phyloP scores from a whole-genome alignment of 2,888 invertebrate species.

The Andrena chrysosceles region DNA sequence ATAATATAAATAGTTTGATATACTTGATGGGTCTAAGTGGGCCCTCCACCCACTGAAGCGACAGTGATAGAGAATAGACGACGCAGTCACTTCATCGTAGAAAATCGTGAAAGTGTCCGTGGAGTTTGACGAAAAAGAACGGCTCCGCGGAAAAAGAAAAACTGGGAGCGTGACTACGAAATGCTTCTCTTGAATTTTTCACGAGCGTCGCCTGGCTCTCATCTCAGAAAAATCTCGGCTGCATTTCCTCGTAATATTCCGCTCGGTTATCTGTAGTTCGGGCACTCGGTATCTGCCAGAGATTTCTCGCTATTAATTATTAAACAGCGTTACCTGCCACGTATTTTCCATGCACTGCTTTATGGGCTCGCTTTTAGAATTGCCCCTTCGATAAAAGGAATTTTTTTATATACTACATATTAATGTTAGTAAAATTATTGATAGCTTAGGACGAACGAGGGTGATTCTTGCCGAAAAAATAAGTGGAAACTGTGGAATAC shows the following conservation, averaged over 20 bases:
- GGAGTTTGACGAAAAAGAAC: conserved; percentile 8
- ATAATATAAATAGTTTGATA: too few relatives aligned
- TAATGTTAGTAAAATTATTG: too few relatives aligned
- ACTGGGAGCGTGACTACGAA: conserved; percentile 39
- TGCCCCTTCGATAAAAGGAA: neutral
- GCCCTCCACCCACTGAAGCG: too few relatives aligned
- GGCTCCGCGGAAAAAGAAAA: conserved; percentile 19
- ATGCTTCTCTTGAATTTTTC: conserved; percentile 61
- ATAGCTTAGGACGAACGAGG: too few relatives aligned
- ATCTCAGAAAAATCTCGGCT: conserved; percentile 49
- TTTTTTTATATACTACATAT: too few relatives aligned
- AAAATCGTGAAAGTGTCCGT: conserved; percentile 26
- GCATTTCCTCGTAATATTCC: conserved; percentile 43
- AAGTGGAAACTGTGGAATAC: too few relatives aligned
- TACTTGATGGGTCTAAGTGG: too few relatives aligned
- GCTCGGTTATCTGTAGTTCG: conserved; percentile 38
- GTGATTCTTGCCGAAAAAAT: too few relatives aligned
- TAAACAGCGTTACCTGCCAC: conserved; percentile 23
- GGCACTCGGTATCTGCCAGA: conserved; percentile 5
- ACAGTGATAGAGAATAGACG: too few relatives aligned
- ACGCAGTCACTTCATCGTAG: too few relatives aligned
- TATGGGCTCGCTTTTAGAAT: neutral
- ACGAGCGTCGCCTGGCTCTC: conserved; percentile 38
- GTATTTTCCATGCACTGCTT: neutral
- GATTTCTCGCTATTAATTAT: conserved; percentile 52